phyloP scores from a whole-genome alignment of 2,888 invertebrate species.

The Ommatoiulus sabulosus region DNA sequence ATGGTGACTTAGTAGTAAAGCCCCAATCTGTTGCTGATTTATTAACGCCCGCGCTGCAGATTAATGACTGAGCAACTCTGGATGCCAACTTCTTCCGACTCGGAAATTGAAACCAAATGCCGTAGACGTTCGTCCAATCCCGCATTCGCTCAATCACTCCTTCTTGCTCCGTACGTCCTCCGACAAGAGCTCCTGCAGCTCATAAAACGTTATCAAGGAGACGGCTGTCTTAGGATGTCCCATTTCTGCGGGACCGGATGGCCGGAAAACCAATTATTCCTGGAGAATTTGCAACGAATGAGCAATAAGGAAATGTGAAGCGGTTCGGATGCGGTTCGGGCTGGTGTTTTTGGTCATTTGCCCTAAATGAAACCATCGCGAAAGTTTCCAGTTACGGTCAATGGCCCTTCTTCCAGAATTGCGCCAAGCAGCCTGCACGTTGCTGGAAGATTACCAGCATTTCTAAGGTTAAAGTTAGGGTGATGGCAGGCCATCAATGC shows the following conservation, averaged over 20 bases:
- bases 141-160: not conserved
- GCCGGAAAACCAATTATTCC: not conserved
- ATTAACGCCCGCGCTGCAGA: not conserved
- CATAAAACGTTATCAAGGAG: not conserved
- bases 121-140: not conserved
- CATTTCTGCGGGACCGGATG: not conserved
- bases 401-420: not conserved
- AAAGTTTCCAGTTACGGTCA: not conserved
- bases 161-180: not conserved
- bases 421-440: not conserved
- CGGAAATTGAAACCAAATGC: not conserved
- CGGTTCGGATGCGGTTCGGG: not conserved
- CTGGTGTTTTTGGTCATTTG: not conserved
- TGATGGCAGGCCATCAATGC: not conserved
- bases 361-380: not conserved
- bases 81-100: not conserved
- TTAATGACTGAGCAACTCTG: slow-evolving; percentile 29
- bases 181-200: not conserved
- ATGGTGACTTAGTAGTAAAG: not conserved
- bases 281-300: not conserved
- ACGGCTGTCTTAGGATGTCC: not conserved
- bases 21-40: not conserved
- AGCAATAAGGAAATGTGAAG: not conserved
- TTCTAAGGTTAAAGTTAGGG: not conserved
- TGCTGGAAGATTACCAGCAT: not conserved